Evolutionary conservation across 2,113 vertebrate species (phyloP).

Genomic region (Malaclemys terrapin): DNA sequence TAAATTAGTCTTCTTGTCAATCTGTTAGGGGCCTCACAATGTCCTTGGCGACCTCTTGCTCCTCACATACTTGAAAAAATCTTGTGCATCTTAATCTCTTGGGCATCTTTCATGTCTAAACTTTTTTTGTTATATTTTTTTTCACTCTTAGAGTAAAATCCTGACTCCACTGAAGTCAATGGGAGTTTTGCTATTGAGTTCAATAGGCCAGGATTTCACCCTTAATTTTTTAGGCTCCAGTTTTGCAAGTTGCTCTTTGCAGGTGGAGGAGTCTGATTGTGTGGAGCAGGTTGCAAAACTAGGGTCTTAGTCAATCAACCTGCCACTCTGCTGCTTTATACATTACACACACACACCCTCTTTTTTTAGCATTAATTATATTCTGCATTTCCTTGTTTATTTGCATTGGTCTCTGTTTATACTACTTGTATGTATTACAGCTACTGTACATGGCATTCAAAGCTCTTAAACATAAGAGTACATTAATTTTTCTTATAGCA

Average conservation of each 20-base stretch:
- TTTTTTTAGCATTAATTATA: background rate
- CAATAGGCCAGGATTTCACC: background rate
- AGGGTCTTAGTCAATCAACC: background rate
- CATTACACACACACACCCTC: background rate
- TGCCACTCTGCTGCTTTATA: background rate
- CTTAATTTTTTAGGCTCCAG: background rate
- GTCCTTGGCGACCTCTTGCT: slow-evolving; percentile 71
- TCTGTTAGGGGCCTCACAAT: slow-evolving; percentile 74
- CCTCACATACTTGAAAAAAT: slow-evolving; percentile 62
- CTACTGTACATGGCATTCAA: background rate
- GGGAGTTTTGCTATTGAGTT: background rate
- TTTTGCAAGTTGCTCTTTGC: background rate
- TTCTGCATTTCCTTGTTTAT: background rate
- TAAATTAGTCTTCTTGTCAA: slow-evolving; percentile 77
- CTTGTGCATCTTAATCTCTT: background rate
- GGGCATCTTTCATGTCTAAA: background rate
- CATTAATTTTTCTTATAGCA: background rate
- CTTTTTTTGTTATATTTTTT: background rate
- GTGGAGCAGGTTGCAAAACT: background rate
- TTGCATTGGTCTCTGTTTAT: background rate
- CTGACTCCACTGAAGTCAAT: background rate
- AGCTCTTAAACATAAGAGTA: background rate
- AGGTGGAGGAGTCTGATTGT: background rate
- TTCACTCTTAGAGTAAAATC: background rate
- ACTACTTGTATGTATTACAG: background rate